A percentile compares a stretch with the other conserved stretches of the same genome.
Conservation (phyloP, 1,140 invertebrate species). For the Sinella curviseta region DNA sequence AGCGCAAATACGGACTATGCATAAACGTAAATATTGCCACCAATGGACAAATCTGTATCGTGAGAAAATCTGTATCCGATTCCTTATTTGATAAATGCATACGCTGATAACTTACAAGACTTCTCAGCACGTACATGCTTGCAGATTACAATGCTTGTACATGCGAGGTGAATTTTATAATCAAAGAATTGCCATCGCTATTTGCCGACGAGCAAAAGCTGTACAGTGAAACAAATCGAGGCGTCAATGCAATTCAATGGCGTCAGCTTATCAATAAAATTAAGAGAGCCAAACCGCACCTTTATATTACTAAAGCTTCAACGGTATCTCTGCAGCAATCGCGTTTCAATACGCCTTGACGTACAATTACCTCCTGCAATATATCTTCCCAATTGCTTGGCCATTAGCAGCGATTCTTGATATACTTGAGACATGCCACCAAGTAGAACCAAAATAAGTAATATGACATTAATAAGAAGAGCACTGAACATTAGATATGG, state of each 20-base stretch:
- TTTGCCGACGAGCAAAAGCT: not conserved
- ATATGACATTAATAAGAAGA: not conserved
- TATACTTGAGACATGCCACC: not conserved
- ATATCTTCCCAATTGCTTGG: not conserved
- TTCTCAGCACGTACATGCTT: too few species aligned
- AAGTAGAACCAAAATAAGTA: not conserved
- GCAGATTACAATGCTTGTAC: too few species aligned
- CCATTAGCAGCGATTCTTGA: not conserved
- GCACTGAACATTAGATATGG: not conserved
- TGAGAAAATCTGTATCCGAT: too few species aligned
- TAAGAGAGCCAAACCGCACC: not conserved
- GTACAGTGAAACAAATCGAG: not conserved
- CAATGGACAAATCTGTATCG: too few species aligned
- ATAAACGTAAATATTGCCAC: too few species aligned
- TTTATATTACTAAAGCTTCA: not conserved
- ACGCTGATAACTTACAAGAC: too few species aligned
- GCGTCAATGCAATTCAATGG: not conserved
- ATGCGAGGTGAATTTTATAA: too few species aligned
- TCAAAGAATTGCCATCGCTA: too few species aligned
- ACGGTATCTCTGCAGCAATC: too few species aligned
- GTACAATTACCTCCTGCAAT: not conserved
- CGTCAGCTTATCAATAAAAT: not conserved
- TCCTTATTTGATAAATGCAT: too few species aligned
- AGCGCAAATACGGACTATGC: too few species aligned
- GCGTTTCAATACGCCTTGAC: not conserved